Conservation (phyloP, 2,113 vertebrate species). For the Heterotilapia buettikoferi region DNA sequence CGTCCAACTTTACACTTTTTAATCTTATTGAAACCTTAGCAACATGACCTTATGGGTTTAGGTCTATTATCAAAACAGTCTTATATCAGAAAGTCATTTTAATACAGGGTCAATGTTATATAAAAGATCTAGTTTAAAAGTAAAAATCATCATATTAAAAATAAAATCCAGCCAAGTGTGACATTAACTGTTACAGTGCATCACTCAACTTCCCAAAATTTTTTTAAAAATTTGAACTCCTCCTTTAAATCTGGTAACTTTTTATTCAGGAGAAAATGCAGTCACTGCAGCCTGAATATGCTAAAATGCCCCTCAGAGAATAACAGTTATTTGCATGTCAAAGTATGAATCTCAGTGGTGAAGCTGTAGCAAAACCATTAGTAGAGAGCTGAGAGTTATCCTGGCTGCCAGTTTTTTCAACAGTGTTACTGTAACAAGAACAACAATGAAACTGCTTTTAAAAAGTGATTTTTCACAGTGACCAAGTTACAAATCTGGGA, state of each 20-base stretch:
- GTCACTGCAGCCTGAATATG: neutral
- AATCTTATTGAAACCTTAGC: neutral
- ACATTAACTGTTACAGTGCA: neutral
- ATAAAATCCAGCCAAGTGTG: neutral
- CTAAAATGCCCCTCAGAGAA: neutral
- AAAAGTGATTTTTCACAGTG: neutral
- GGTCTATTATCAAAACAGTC: neutral
- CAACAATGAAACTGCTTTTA: neutral
- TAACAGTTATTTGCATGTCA: neutral
- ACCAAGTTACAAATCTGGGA: neutral
- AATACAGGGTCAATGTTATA: neutral
- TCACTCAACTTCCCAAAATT: neutral
- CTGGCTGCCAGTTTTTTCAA: neutral
- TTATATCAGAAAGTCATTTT: neutral
- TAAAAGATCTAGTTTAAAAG: neutral
- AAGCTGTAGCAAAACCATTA: neutral
- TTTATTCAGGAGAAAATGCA: neutral
- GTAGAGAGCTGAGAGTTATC: neutral
- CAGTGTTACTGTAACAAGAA: neutral
- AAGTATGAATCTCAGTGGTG: neutral
- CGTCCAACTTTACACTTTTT: neutral
- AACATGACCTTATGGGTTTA: neutral
- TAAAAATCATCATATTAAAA: neutral
- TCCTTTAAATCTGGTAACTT: neutral
- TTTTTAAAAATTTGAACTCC: rapidly evolving